These are phyloP conservation scores for Selene dorsalis DNA, from an alignment of 2,797 vertebrate species.

Conservation along the genomic window DNA sequence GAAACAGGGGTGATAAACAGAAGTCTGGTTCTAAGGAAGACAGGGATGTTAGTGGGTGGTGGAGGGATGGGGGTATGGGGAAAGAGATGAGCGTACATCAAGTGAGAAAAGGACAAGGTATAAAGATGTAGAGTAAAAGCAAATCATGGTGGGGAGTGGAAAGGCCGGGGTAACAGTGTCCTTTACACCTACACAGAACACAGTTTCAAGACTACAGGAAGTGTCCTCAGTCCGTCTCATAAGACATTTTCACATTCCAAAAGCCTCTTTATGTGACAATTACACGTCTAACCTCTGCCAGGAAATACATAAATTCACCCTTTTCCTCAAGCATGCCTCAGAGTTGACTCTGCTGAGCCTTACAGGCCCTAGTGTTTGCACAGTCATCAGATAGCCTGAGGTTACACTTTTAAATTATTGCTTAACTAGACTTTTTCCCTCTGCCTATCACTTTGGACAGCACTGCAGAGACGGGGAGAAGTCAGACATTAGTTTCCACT, in stretches of 20 bases:
- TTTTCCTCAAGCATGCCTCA: conserved; percentile 40
- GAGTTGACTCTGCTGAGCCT: conserved; percentile 58
- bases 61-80: background rate
- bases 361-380: conserved; percentile 61
- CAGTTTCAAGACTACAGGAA: conserved; percentile 13
- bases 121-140: conserved; percentile 36
- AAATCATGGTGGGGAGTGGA: conserved; percentile 27
- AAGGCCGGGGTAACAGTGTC: conserved; percentile 6
- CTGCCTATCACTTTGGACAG: conserved; percentile 44
- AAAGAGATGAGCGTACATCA: conserved; percentile 28
- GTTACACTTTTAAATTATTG: conserved; percentile 69
- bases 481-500: conserved; percentile 41
- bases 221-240: background rate
- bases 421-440: conserved; percentile 37
- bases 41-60: background rate
- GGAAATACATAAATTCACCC: conserved; percentile 51
- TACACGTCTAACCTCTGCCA: conserved; percentile 17
- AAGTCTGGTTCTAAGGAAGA: conserved; percentile 43
- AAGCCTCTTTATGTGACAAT: conserved; percentile 37
- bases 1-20: conserved; percentile 52
- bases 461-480: conserved; percentile 30
- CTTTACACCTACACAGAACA: conserved; percentile 21
- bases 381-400: conserved; percentile 53
- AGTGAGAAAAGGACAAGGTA: conserved; percentile 24
- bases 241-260: conserved; percentile 19